Evolutionary conservation across 2,797 vertebrate species (phyloP).

Genomic region (Sebastes miniatus): DNA sequence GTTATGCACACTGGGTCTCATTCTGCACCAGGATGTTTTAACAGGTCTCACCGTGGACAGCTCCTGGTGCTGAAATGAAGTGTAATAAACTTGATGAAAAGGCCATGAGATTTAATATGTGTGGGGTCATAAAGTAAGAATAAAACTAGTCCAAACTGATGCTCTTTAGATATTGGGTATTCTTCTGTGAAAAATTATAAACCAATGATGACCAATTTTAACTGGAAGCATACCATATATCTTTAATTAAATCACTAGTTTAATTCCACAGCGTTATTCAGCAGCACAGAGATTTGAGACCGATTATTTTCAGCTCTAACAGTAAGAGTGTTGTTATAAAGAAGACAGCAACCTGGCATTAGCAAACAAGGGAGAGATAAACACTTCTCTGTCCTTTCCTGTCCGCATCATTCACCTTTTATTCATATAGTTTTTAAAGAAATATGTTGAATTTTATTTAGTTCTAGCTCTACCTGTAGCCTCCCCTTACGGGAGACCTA

Average conservation of each 20-base stretch:
- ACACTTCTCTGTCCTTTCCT: neutral
- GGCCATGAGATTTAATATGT: neutral
- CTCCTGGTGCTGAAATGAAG: slow-evolving; percentile 29
- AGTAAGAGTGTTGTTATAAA: neutral
- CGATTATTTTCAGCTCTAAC: neutral
- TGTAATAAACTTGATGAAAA: neutral
- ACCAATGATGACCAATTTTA: neutral
- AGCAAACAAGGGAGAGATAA: neutral
- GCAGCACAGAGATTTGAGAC: neutral
- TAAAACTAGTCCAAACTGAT: neutral
- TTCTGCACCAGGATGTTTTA: neutral
- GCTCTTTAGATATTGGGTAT: neutral
- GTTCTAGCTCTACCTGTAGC: neutral
- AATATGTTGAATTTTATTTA: neutral
- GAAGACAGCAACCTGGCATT: neutral
- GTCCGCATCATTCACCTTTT: neutral
- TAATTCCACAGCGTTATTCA: neutral
- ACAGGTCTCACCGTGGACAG: slow-evolving; percentile 19
- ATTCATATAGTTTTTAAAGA: neutral
- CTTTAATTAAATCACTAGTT: neutral
- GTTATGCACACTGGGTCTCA: neutral
- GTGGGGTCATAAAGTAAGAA: neutral
- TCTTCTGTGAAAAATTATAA: neutral
- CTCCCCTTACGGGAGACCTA: neutral
- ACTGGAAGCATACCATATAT: neutral